Evolutionary conservation across 2,797 vertebrate genomes (phyloP), one percentile per base, ranked within the genome.

Genomic region (Agapornis canus): DNA sequence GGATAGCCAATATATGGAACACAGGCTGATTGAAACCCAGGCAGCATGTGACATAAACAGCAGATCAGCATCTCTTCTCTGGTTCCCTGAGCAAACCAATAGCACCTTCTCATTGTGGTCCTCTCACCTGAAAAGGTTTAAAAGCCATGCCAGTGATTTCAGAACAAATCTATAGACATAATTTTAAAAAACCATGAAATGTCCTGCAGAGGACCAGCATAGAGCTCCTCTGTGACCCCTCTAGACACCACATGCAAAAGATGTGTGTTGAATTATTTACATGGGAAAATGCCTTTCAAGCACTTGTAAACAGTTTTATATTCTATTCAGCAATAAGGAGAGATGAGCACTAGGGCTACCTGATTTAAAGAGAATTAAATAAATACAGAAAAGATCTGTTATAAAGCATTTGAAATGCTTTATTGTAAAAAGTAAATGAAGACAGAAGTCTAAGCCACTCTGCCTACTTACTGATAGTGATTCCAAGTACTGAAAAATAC

Each of bases 91-190:
- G 26, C 14, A 87, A 76, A 56, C 17, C 8, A 79, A 61, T 39
- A 77, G 13, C 52, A 75, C 2, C 9, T 8, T 89, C n/a, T 61
- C 10, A 45, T 86, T 94, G 90, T 86, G 39, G 37, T 66, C 82
- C 48, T 61, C 72, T 96, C 90, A 94, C 84, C 90, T 93, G 48
- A 91, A 89, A 95, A 80, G 86, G 23, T 80, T 95, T 86, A 92
- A 73, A 87, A 94, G 77, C 37, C 42, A 22, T 2, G 23, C 22
- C 85, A 60, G 69, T 83, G 75, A 92, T 64, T 92, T 83, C 87
- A 95, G 49, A 75, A 60, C 29, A 82, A 96, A 66, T 73, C 69
- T 72, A 37, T 49, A 94, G 89, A 90, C 5, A 8, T 47, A 75
- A 11, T 96, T 96, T 78, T 9, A 87, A 94, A 90, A 80, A 96